Evolutionary conservation across 2,888 invertebrate species (phyloP).

Genomic region (Lordiphosa fenestrarum): DNA sequence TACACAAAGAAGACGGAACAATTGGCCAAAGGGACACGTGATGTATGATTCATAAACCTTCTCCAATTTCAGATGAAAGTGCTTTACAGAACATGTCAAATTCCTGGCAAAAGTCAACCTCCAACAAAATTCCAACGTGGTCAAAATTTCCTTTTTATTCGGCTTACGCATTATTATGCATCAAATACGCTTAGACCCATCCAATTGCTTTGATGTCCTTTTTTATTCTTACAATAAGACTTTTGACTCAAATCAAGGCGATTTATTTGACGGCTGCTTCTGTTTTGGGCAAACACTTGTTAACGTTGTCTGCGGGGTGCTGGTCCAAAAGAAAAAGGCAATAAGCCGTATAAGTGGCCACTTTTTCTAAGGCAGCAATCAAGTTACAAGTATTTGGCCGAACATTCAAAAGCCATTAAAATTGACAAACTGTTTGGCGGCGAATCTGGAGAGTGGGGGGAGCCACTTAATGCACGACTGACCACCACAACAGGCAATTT

Average conservation of each 20-base stretch:
- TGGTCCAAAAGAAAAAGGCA: conserved; percentile 39
- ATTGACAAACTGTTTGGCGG: conserved; percentile 54
- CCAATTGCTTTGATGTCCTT: conserved; percentile 61
- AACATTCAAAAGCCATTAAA: conserved; percentile 58
- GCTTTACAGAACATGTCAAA: conserved; percentile 9
- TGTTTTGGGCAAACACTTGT: conserved; percentile 58
- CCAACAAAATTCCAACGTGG: conserved; percentile 35
- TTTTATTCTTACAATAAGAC: conserved; percentile 2
- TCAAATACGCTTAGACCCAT: conserved; percentile 48
- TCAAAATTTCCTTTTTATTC: conserved; percentile 22
- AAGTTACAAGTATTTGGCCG: conserved; percentile 30
- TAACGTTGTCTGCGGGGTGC: conserved; percentile 3
- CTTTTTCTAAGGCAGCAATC: conserved; percentile 45
- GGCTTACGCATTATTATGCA: conserved; percentile 62
- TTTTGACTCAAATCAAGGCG: conserved; percentile 57
- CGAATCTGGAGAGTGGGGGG: conserved; percentile 4
- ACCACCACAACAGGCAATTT: conserved; percentile 21
- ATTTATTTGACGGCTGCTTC: conserved; percentile 53
- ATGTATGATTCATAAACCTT: not conserved
- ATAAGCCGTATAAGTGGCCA: conserved; percentile 70
- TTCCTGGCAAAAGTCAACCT: not conserved
- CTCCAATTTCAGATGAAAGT: not conserved
- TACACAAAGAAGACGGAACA: conserved; percentile 14
- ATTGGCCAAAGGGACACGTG: not conserved
- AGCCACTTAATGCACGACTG: not conserved